These are phyloP conservation scores for Plebejus anna DNA, from an alignment of 2,888 invertebrate species.

Conservation along the genomic window DNA sequence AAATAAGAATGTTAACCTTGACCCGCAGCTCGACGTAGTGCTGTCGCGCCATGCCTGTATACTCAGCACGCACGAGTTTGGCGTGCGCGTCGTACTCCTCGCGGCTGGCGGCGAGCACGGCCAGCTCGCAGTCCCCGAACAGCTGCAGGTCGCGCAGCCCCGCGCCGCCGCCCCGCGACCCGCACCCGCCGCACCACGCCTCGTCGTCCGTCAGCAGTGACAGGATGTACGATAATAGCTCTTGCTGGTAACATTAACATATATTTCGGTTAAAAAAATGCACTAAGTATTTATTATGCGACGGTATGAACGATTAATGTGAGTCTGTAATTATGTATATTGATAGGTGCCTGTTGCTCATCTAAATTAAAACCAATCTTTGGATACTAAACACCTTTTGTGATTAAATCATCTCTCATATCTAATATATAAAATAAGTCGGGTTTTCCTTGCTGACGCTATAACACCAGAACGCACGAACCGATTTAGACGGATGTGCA, in stretches of 20 bases:
- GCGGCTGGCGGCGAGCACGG: constrained; percentile 58
- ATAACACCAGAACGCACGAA: too few relatives aligned
- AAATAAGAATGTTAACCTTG: constrained; percentile 46
- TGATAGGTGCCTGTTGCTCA: too few relatives aligned
- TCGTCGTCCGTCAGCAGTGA: constrained; percentile 70
- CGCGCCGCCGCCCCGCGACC: constrained; percentile 41
- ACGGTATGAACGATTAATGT: too few relatives aligned
- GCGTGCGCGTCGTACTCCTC: constrained; percentile 67
- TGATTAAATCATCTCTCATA: too few relatives aligned
- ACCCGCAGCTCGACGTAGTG: constrained; percentile 62
- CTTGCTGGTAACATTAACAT: constrained; percentile 52
- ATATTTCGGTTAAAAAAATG: not conserved
- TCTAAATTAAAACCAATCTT: too few relatives aligned
- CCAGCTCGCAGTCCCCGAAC: constrained; percentile 69
- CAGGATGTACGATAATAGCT: constrained; percentile 63
- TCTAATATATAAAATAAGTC: too few relatives aligned
- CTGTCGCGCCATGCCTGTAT: constrained; percentile 51
- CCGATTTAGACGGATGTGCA: too few relatives aligned
- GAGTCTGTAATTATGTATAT: too few relatives aligned
- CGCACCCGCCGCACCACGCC: constrained; percentile 51
- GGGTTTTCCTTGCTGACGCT: too few relatives aligned
- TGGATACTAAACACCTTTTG: too few relatives aligned
- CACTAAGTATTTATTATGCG: not conserved
- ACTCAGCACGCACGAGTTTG: constrained; percentile 63
- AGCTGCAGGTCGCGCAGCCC: constrained; percentile 58